phyloP scores from a whole-genome alignment of 2,888 invertebrate species.

The Eupelmus urozonus region DNA sequence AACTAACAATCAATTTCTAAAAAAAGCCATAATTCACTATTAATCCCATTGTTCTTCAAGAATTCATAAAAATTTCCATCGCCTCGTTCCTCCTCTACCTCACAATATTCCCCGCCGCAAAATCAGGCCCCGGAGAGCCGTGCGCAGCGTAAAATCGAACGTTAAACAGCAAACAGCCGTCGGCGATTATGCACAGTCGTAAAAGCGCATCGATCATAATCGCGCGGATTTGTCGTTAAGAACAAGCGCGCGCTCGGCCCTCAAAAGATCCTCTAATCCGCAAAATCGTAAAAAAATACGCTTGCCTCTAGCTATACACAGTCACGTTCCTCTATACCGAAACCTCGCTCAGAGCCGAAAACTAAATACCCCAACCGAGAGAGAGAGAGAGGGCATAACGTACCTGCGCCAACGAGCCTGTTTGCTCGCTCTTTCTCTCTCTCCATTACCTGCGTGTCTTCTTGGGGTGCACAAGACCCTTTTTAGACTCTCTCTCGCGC shows the following conservation, averaged over 20 bases:
- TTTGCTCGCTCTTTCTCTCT: background rate
- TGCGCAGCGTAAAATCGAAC: no score
- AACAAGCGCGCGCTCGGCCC: background rate
- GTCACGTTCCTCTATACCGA: no score
- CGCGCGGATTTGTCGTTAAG: conserved; percentile 4
- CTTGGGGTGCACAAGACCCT: conserved; percentile 38
- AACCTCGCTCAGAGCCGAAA: background rate
- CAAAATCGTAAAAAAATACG: conserved; percentile 27
- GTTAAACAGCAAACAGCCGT: no score
- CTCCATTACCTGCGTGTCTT: no score
- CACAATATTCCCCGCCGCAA: no score
- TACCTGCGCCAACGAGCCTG: conserved; percentile 7
- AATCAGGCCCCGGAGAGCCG: no score
- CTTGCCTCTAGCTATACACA: background rate
- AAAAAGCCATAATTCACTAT: no score
- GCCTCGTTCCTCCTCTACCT: no score
- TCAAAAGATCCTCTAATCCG: conserved; percentile 36
- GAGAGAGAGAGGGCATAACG: background rate
- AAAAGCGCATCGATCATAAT: background rate
- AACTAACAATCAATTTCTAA: no score
- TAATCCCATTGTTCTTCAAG: no score
- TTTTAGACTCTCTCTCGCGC: conserved; percentile 19
- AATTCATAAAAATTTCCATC: no score
- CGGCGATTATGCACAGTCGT: no score
- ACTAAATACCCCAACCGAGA: conserved; percentile 5